Evolutionary conservation across 1,140 invertebrate species (phyloP), one percentile per base, ranked within the genome.

Genomic region (Drosophila setifemur): DNA sequence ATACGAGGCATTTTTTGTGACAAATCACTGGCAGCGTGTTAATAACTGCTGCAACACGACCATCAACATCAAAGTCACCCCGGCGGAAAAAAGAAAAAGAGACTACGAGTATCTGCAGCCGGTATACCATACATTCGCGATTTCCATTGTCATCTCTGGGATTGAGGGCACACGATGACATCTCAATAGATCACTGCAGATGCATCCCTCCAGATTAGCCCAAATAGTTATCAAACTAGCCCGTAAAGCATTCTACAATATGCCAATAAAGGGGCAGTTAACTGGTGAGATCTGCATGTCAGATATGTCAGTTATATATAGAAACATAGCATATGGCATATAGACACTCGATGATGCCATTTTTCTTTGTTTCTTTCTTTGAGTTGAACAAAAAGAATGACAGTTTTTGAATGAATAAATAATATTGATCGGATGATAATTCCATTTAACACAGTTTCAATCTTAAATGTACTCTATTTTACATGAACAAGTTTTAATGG

Each of bases 1-100:
- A 86, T 85, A 72, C 45, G 40, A 69, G 35, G 40, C 61, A 76
- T 67, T 67, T 73, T 37, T 81, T 69, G 73, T 87, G 81, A 86
- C 81, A 85, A 85, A 86, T 87, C 71, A 73, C 45, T 73, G 76
- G 72, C 71, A 81, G 72, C 61, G 76, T 85, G 81, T 87, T 86
- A 85, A 85, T 85, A 85, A 68, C 75, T 78, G 28, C 39, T 42
- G 33, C 14, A 48, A 49, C 63, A 55, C 40, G 61, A 21, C 52
- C 35, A n/a, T n/a, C n/a, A n/a, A n/a, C 52, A 40, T 49, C 55
- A 23, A 66, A 63, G 50, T 76, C 57, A 76, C 74, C 74, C 74
- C 53, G 37, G 23, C 26, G 31, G 28, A 43, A 49, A 71, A 44
- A 45, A 25, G 26, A 52, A 42, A 40, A 35, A 14, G 2, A 53